Percentiles rank a stretch among this genome's conserved stretches.
Conservation (phyloP, 2,888 invertebrate genomes). For the Pecten maximus region DNA sequence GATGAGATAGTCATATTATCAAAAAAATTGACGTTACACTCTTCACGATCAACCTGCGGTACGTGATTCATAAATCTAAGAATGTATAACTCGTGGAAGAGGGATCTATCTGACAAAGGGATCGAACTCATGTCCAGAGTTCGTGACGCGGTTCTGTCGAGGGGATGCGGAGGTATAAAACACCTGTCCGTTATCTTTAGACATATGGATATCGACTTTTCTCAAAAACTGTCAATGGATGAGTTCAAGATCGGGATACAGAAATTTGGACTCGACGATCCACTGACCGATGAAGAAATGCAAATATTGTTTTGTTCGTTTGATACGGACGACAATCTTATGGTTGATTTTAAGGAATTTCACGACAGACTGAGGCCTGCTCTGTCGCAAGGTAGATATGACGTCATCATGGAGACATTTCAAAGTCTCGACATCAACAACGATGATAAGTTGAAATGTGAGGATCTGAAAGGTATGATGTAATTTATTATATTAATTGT, state of each 20-base stretch:
- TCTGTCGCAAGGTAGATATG: constrained; percentile 66
- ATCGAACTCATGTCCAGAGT: constrained; percentile 63
- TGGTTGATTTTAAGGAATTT: constrained; percentile 78
- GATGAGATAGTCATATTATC: too few species aligned
- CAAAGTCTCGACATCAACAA: constrained; percentile 75
- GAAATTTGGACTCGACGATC: constrained; percentile 65
- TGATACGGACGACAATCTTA: constrained; percentile 73
- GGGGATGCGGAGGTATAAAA: constrained; percentile 72
- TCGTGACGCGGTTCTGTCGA: constrained; percentile 65
- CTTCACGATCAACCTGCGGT: too few species aligned
- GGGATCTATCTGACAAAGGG: constrained; percentile 51
- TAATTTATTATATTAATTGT: too few species aligned
- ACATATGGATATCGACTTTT: constrained; percentile 76
- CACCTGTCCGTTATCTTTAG: constrained; percentile 74
- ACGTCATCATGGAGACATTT: constrained; percentile 77
- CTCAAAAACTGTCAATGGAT: constrained; percentile 71
- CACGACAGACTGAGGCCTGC: constrained; percentile 73
- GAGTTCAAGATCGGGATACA: constrained; percentile 74
- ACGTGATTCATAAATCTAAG: background rate
- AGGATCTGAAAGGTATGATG: constrained; percentile 77
- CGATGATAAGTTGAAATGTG: constrained; percentile 73
- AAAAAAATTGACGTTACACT: too few species aligned
- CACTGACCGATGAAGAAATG: constrained; percentile 69
- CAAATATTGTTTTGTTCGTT: constrained; percentile 70
- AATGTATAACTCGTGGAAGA: constrained; percentile 50